Evolutionary conservation across 2,888 invertebrate genomes (phyloP), one percentile per base, ranked within the genome.

Genomic region (Athalia circularis): DNA sequence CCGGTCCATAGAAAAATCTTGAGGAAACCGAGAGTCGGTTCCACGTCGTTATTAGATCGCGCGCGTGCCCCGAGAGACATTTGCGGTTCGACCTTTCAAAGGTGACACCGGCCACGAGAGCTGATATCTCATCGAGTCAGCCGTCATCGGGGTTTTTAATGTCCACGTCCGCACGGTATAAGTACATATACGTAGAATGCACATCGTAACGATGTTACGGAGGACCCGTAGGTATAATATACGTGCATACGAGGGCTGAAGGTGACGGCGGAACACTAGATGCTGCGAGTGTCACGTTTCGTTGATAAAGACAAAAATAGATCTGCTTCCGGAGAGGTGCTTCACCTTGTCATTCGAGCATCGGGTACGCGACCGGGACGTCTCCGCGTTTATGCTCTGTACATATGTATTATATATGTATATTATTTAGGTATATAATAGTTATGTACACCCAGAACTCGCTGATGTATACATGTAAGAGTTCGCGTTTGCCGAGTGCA

Each of bases 251-350:
- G 78, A 81, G 80, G 81, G 50, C 29, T 83, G 83, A 81, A 83
- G 84, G 77, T 79, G 80, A 75, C 75, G 54, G 68, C 70, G 48
- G 77, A 79, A 77, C 62, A 72, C 61, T 59, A 77, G 75, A 68
- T 78, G 72, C 67, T 59, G 65, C 43, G 65, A 65, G 72, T 65
- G 74, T 62, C 65, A 47, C 67, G 65, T 54, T 72, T 15, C 57
- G 62, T 76, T 76, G 85, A 86, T 86, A 86, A 84, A 82, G 80
- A 83, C 81, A 81, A 84, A 85, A 84, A 85, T 85, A 84, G 81
- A 82, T 81, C 82, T 81, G 84, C 85, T 86, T 86, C 86, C 86
- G 86, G 85, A 85, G 84, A 81, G 81, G 83, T 85, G 83, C 85
- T 84, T 85, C 83, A 84, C 84, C 84, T 83, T 84, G 85, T 84